These are phyloP conservation scores for Alligator mississippiensis DNA, from an alignment of 2,113 vertebrate species.

Conservation along the genomic window DNA sequence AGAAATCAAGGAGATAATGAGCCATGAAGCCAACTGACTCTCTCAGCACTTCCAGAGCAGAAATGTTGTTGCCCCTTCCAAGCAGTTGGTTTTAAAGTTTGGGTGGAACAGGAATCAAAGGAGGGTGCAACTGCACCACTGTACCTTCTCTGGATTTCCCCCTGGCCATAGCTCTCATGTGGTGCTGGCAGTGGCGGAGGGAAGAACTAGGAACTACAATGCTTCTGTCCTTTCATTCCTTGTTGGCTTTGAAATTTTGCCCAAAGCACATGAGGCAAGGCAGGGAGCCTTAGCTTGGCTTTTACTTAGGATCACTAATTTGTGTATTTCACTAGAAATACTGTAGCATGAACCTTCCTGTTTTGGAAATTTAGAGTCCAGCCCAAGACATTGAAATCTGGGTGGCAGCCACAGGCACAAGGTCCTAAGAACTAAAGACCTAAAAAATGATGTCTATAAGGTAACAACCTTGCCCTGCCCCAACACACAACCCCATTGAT, in stretches of 20 bases:
- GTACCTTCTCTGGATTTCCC: not conserved
- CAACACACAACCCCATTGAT: not conserved
- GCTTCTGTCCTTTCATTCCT: not conserved
- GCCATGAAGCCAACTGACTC: too few relatives aligned
- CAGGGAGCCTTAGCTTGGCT: not conserved
- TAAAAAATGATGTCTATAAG: not conserved
- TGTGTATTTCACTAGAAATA: not conserved
- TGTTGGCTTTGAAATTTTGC: not conserved
- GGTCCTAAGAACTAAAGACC: not conserved
- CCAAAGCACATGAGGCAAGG: not conserved
- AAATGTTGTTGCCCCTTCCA: too few relatives aligned
- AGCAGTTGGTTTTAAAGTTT: too few relatives aligned
- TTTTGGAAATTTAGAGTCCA: not conserved
- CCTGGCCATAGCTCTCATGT: not conserved
- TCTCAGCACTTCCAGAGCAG: too few relatives aligned
- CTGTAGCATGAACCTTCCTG: not conserved
- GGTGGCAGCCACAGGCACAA: not conserved
- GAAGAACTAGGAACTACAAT: not conserved
- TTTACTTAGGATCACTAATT: not conserved
- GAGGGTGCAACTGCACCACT: too few relatives aligned
- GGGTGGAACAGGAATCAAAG: too few relatives aligned
- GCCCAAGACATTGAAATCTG: not conserved
- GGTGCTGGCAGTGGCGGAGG: not conserved
- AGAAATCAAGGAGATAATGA: too few relatives aligned
- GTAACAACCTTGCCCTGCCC: not conserved